These are phyloP conservation scores for Octopus sinensis DNA, from an alignment of 1,140 invertebrate genomes.

Conservation along the genomic window DNA sequence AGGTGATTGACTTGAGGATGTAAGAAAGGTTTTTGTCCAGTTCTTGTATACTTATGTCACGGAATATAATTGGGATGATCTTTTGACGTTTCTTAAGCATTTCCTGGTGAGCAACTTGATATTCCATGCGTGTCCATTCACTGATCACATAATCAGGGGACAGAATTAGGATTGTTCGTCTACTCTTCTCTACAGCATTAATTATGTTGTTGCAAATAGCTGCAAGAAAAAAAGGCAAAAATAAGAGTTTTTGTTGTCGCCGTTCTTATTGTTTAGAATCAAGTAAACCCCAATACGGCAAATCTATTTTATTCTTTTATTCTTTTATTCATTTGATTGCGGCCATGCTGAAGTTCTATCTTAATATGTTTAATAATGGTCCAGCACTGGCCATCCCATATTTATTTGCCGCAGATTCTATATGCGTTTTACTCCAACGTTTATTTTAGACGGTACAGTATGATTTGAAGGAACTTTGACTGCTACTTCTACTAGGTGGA, in stretches of 20 bases:
- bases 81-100: conserved; percentile 51
- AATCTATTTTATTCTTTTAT: no score
- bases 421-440: no score
- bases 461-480: no score
- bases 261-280: no score
- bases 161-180: conserved; percentile 49
- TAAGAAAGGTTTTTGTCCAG: conserved; percentile 42
- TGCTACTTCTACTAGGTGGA: no score
- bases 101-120: conserved; percentile 52
- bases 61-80: conserved; percentile 49
- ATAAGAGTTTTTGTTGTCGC: neutral
- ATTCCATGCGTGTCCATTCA: conserved; percentile 51
- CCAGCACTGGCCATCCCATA: no score
- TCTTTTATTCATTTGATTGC: no score
- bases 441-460: no score
- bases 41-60: conserved; percentile 35
- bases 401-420: no score
- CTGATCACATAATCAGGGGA: conserved; percentile 45
- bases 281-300: no score
- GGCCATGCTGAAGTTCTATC: no score
- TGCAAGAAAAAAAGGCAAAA: conserved; percentile 26
- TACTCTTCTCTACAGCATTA: conserved; percentile 45
- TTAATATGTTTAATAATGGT: no score
- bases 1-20: conserved; percentile 48
- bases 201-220: conserved; percentile 55